Conservation (phyloP, 2,888 invertebrate genomes). For the Lacanobia oleracea region DNA sequence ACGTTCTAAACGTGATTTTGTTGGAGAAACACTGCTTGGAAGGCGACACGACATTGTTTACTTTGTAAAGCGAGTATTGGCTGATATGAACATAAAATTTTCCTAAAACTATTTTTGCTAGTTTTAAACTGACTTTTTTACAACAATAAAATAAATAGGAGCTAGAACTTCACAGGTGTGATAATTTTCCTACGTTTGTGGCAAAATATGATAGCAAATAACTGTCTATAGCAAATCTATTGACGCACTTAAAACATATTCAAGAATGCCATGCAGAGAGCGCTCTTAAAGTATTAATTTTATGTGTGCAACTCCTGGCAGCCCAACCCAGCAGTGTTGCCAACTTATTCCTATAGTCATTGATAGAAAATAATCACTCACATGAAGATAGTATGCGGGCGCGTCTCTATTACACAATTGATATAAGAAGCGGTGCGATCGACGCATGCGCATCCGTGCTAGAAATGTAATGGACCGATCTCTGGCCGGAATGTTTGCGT, state of each 20-base stretch:
- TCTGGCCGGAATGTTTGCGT: slow-evolving; percentile 68
- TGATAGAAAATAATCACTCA: slow-evolving; percentile 50
- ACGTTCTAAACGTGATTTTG: slow-evolving; percentile 45
- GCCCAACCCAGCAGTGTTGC: slow-evolving; percentile 16
- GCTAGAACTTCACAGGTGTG: too few relatives aligned
- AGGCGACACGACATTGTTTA: slow-evolving; percentile 47
- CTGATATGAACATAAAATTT: slow-evolving; percentile 37
- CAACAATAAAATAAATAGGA: not conserved
- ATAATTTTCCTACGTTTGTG: not conserved
- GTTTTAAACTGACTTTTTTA: too few relatives aligned
- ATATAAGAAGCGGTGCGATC: slow-evolving; percentile 47
- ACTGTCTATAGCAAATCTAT: not conserved
- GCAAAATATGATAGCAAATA: too few relatives aligned
- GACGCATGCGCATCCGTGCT: slow-evolving; percentile 74
- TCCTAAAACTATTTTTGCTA: slow-evolving; percentile 9
- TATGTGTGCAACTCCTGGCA: slow-evolving; percentile 22
- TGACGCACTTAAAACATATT: not conserved
- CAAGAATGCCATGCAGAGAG: not conserved
- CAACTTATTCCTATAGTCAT: slow-evolving; percentile 49
- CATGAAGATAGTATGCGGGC: slow-evolving; percentile 60
- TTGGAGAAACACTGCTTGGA: slow-evolving; percentile 30
- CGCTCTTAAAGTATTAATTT: slow-evolving; percentile 3
- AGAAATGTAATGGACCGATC: slow-evolving; percentile 80
- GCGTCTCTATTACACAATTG: slow-evolving; percentile 64
- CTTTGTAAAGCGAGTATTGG: slow-evolving; percentile 28